Evolutionary conservation across 2,113 vertebrate genomes (phyloP), one percentile per base, ranked within the genome.

Genomic region (Hippocampus guttulatus): DNA sequence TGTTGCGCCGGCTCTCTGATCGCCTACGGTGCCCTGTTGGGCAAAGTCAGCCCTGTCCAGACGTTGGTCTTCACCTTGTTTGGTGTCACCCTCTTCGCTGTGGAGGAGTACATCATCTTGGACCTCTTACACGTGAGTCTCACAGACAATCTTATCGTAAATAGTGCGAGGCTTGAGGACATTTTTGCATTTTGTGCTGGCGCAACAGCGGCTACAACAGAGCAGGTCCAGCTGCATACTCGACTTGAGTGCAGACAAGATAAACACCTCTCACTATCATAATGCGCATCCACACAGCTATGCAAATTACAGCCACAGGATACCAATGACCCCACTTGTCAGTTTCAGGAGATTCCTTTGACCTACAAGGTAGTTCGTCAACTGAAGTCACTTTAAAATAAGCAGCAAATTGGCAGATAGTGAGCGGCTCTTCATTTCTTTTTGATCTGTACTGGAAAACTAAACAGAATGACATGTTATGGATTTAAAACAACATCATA

Each of bases 31-130:
- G 97, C 95, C 10, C 77, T 96, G 27, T 90, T 99, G 82, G 97
- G 97, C 10, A 99, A 97, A 90, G 92, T 94, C 65, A 99, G 97
- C 78, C 97, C 97, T 0, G 82, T 98, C 52, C 97, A 99, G 85
- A 80, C 96, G 70, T 73, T 98, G 85, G 47, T 98, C 55, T 91
- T 99, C 93, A 96, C 97, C 2, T 87, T 99, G 54, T 95, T 96
- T 84, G 95, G 98, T 77, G 78, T 98, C 76, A 95, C 95, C 0
- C 93, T 99, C 64, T 99, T 93, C 41, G 75, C 97, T 0, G 93
- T 98, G 80, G 97, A 99, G 0, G 97, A 99, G 72, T 95, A 83
- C 85, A 93, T 99, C 84, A 94, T 98, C 71, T 91, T 98, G 47
- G 5, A 71, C 1, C 77, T 96, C 45, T 91, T 99, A n/a, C 92